These are phyloP conservation scores for Malacoctenus gilli DNA, from an alignment of 2,797 vertebrate genomes.

Conservation along the genomic window DNA sequence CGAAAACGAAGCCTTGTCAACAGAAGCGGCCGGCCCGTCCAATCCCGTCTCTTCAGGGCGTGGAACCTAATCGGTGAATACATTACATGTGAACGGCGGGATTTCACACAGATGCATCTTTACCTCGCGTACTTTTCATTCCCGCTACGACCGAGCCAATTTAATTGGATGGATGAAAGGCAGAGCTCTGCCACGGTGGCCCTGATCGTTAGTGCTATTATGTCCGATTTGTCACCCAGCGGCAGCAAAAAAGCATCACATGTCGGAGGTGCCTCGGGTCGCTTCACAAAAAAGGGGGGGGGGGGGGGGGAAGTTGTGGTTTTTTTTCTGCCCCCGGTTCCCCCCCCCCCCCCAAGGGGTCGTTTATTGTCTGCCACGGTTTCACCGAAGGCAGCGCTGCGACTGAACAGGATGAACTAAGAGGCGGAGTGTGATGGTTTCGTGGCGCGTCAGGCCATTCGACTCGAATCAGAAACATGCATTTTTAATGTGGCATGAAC, in stretches of 20 bases:
- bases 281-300: conserved; percentile 16
- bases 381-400: conserved; percentile 6
- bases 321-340: conserved; percentile 15
- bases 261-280: conserved; percentile 22
- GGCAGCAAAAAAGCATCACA: conserved; percentile 45
- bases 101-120: conserved; percentile 49
- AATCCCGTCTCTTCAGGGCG: conserved; percentile 48
- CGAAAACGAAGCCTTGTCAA: conserved; percentile 46
- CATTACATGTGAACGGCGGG: conserved; percentile 61
- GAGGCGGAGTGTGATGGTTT: conserved; percentile 12
- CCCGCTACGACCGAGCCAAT: conserved; percentile 50
- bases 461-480: too few relatives aligned
- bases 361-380: conserved; percentile 10
- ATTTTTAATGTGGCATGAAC: too few relatives aligned
- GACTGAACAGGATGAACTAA: conserved; percentile 24
- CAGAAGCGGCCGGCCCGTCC: conserved; percentile 29
- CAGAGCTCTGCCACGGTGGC: conserved; percentile 20
- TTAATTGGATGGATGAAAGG: conserved; percentile 62
- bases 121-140: conserved; percentile 43
- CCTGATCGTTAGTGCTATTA: conserved; percentile 44
- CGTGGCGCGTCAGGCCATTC: background rate
- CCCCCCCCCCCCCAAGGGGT: too few relatives aligned
- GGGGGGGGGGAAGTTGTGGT: too few relatives aligned
- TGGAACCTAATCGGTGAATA: conserved; percentile 58
- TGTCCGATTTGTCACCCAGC: conserved; percentile 56